Evolutionary conservation across 2,797 vertebrate genomes (phyloP).

Genomic region (Lagodon rhomboides): DNA sequence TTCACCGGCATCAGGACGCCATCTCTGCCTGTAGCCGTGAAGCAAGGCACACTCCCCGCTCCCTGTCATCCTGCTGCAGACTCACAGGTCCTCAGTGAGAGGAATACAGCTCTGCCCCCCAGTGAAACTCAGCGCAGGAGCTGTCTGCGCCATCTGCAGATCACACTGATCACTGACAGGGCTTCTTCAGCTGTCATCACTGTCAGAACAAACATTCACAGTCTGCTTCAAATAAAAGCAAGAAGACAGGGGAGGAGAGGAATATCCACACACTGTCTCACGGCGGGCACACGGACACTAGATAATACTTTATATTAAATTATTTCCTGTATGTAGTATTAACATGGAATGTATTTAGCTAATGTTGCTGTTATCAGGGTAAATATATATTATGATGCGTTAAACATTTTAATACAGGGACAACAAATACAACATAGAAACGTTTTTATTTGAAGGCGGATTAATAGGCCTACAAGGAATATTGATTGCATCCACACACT

Average conservation of each 20-base stretch:
- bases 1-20: constrained; percentile 87
- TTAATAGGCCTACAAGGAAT: too few species aligned
- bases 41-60: constrained; percentile 69
- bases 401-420: not conserved
- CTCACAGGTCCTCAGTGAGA: not conserved
- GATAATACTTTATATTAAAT: too few species aligned
- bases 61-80: constrained; percentile 58
- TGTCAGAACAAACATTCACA: not conserved
- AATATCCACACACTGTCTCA: not conserved
- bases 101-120: not conserved
- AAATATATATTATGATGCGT: too few species aligned
- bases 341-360: too few species aligned
- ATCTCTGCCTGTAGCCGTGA: constrained; percentile 76
- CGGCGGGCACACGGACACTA: too few species aligned
- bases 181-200: not conserved
- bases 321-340: too few species aligned
- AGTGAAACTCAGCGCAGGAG: not conserved
- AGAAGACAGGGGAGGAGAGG: not conserved
- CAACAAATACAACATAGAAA: not conserved
- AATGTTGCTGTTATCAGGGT: too few species aligned
- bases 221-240: too few species aligned
- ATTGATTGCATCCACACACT: too few species aligned
- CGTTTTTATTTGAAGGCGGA: too few species aligned
- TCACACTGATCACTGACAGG: not conserved
- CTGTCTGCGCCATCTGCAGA: constrained; percentile 45